Evolutionary conservation across 2,888 invertebrate species (phyloP).

Genomic region (Hypomecis punctinalis): DNA sequence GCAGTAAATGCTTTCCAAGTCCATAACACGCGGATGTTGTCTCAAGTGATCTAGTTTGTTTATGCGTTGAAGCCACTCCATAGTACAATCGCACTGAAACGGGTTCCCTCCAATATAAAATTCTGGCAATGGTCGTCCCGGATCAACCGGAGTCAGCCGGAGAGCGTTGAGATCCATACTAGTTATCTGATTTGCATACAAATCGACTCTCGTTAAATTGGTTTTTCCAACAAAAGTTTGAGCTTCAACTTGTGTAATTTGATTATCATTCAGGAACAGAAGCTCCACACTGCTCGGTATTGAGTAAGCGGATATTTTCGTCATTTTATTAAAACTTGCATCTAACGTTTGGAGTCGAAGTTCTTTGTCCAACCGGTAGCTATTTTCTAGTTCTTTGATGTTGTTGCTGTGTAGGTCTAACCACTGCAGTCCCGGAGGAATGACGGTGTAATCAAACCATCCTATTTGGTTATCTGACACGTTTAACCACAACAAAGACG

Average conservation of each 20-base stretch:
- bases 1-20: conserved; percentile 95
- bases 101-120: conserved; percentile 98
- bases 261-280: conserved; percentile 95
- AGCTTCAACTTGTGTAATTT: conserved; percentile 93
- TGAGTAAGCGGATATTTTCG: conserved; percentile 89
- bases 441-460: conserved; percentile 94
- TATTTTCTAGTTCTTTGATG: conserved; percentile 91
- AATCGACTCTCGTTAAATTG: conserved; percentile 95
- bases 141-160: conserved; percentile 91
- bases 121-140: conserved; percentile 91
- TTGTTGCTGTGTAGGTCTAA: conserved; percentile 95
- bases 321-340: conserved; percentile 95
- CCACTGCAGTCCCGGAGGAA: conserved; percentile 94
- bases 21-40: conserved; percentile 96
- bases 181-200: conserved; percentile 96
- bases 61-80: conserved; percentile 97
- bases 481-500: conserved; percentile 94
- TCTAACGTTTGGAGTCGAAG: conserved; percentile 93
- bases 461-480: conserved; percentile 95
- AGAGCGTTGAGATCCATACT: conserved; percentile 96
- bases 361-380: conserved; percentile 88
- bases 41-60: conserved; percentile 92
- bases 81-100: conserved; percentile 97
- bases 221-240: conserved; percentile 95
- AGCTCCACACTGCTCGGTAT: conserved; percentile 94